Evolutionary conservation across 1,140 invertebrate genomes (phyloP), one percentile per base, ranked within the genome.

Genomic region (Helicorthomorpha holstii): DNA sequence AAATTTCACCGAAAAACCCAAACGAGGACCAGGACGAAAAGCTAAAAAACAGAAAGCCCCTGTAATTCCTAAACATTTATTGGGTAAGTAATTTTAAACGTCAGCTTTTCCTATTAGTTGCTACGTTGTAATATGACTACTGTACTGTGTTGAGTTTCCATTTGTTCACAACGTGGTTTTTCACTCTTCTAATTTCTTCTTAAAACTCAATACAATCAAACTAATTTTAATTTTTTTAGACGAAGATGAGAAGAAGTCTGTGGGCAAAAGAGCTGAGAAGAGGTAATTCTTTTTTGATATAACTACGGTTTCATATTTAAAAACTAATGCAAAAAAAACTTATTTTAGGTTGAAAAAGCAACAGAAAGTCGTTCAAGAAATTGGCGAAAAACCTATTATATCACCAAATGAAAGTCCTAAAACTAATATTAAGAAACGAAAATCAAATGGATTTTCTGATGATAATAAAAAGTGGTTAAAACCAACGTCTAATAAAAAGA

Each of bases 11-110:
- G 75, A 75, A 34, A 77, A 76, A 56, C 75, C 76, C 48, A 84
- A 85, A 59, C 82, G 77, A 65, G 87, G 86, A 4, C 83, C 80
- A 26, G 88, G 85, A 1, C 75, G 78, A 54, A 93, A 91, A 70
- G 72, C 84, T 0, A 82, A 78, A 56, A 91, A 91, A 65, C 88
- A 91, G 61, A 75, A 77, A 50, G 75, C 83, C 57, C 87, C 87
- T 7, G 69, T 69, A 45, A 81, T 88, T 63, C 75, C 75, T 56
- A 73, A 74, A 58, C 68, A 70, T 60, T 60, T 79, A 41, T 56
- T 64, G 64, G 68, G 76, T 75, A 68, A 66, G 61, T 55, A 48
- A 38, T 52, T 49, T 44, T 48, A 58, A 60, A 54, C 54, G 48
- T 54, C 48, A 25, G 25, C 27, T 48, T 56, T 34, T 47, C 26